Evolutionary conservation across 1,140 invertebrate species (phyloP).

Genomic region (Pristionchus pacificus): DNA sequence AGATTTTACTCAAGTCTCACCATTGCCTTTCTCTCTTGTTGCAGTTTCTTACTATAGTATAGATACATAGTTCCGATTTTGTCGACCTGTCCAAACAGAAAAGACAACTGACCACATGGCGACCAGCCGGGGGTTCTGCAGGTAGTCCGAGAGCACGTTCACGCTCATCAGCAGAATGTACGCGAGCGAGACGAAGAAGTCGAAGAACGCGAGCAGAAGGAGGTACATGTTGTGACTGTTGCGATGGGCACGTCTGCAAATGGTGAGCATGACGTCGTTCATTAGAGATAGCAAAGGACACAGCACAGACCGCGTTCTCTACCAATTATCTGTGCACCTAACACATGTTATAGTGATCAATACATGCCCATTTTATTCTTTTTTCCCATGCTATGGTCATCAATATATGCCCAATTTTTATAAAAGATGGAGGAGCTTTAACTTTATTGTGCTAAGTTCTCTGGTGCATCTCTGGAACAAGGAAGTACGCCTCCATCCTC

Average conservation of each 20-base stretch:
- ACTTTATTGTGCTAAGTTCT: neutral
- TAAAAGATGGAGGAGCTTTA: constrained; percentile 7
- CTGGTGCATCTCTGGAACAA: neutral
- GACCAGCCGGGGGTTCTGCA: constrained; percentile 39
- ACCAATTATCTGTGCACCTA: neutral
- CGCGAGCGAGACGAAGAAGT: constrained; percentile 49
- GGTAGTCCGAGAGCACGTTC: constrained; percentile 48
- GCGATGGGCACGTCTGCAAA: constrained; percentile 44
- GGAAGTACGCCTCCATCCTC: neutral
- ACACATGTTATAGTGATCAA: neutral
- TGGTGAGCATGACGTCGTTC: neutral
- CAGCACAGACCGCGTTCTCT: no score
- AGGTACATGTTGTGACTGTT: constrained; percentile 49
- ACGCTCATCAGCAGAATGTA: constrained; percentile 53
- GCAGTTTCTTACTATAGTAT: no score
- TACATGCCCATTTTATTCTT: neutral
- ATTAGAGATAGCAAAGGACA: neutral
- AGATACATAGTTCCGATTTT: no score
- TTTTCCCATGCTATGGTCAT: no score
- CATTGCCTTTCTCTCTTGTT: no score
- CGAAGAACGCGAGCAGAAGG: constrained; percentile 51
- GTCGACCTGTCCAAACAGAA: no score
- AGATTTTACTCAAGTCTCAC: no score
- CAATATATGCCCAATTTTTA: no score
- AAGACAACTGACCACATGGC: constrained; percentile 41